Conservation (phyloP, 2,113 vertebrate genomes). For the Caracal caracal region DNA sequence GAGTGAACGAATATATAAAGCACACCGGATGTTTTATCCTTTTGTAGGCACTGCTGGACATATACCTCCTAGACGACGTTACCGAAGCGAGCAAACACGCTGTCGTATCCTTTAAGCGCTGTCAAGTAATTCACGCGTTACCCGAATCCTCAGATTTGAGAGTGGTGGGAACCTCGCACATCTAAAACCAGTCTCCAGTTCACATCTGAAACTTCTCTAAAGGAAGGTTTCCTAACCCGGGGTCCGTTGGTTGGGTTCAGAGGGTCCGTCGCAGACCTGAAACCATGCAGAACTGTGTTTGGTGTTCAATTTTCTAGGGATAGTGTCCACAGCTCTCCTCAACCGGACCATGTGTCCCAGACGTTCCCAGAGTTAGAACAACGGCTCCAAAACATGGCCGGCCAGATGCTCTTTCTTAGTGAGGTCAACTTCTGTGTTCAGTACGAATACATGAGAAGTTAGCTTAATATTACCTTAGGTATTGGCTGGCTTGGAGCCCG, state of each 20-base stretch:
- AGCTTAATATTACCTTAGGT: neutral
- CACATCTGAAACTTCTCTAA: neutral
- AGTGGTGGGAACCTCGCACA: neutral
- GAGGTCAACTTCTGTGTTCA: neutral
- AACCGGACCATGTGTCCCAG: neutral
- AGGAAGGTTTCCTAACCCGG: neutral
- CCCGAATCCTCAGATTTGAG: neutral
- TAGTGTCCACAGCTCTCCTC: neutral
- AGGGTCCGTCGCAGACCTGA: neutral
- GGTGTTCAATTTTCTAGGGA: neutral
- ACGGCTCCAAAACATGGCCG: neutral
- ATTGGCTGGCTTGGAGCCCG: neutral
- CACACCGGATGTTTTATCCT: neutral
- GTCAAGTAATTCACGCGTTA: neutral
- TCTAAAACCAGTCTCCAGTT: neutral
- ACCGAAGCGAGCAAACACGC: constrained; percentile 93
- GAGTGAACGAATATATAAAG: neutral
- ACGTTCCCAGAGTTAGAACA: neutral
- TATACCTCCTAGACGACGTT: constrained; percentile 93
- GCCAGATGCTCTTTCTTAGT: neutral
- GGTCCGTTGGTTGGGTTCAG: neutral
- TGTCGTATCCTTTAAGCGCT: constrained; percentile 93
- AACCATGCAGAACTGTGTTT: neutral
- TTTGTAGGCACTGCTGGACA: constrained; percentile 94
- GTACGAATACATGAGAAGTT: neutral